These are phyloP conservation scores for Galeruca laticollis DNA, from an alignment of 2,888 invertebrate species.

Conservation along the genomic window DNA sequence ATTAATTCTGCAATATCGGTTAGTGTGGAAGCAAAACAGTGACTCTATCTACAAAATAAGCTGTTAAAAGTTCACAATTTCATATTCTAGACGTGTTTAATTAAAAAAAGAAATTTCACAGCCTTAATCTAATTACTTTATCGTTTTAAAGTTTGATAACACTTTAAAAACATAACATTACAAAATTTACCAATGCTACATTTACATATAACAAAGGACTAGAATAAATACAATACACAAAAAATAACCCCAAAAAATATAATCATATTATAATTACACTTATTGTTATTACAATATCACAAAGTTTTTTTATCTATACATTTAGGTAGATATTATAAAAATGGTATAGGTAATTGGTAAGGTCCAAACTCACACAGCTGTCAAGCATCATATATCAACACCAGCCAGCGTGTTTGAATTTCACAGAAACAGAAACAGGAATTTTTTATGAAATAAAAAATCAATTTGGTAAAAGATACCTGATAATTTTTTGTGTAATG, in stretches of 20 bases:
- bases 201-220: constrained; percentile 12
- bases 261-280: constrained; percentile 7
- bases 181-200: constrained; percentile 11
- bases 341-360: no score
- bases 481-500: no score
- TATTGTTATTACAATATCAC: constrained; percentile 30
- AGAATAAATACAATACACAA: constrained; percentile 29
- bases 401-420: no score
- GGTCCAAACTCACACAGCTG: no score
- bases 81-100: neutral
- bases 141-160: neutral
- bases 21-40: no score
- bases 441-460: no score
- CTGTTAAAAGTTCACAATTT: neutral
- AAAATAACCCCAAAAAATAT: constrained; percentile 26
- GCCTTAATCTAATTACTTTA: neutral
- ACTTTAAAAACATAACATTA: neutral
- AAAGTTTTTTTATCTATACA: constrained; percentile 21
- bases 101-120: constrained; percentile 1
- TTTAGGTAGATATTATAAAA: neutral
- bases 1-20: no score
- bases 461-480: no score
- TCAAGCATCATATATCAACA: no score
- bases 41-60: neutral
- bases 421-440: no score